phyloP scores from a whole-genome alignment of 2,797 vertebrate species.

The Falco berigora region DNA sequence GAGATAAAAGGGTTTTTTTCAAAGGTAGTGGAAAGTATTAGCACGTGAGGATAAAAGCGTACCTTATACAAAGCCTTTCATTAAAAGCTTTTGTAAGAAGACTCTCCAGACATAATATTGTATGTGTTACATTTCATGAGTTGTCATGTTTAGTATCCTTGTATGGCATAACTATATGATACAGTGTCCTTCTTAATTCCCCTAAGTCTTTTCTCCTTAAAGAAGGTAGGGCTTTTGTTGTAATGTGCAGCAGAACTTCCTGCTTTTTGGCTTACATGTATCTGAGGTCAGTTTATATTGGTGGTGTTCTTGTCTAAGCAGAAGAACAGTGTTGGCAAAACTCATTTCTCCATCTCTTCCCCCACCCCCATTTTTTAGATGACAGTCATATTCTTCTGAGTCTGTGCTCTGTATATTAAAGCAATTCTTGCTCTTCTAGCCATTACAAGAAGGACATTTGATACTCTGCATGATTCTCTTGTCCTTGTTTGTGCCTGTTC shows the following conservation, averaged over 20 bases:
- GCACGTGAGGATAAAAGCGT: background rate
- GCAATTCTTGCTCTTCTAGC: background rate
- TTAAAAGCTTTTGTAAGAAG: background rate
- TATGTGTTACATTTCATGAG: background rate
- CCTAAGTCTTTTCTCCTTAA: background rate
- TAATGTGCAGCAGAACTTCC: background rate
- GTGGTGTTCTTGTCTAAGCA: background rate
- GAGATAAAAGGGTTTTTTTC: background rate
- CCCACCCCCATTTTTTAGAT: background rate
- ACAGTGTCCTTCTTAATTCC: background rate
- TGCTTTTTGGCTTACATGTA: background rate
- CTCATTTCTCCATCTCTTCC: background rate
- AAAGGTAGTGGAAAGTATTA: background rate
- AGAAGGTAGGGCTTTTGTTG: background rate
- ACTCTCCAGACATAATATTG: accelerated
- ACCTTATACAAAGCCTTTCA: background rate
- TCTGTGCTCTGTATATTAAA: background rate
- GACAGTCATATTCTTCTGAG: background rate
- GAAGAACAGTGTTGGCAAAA: background rate
- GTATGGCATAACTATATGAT: background rate
- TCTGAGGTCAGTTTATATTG: conserved; percentile 19
- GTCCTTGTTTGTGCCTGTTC: background rate
- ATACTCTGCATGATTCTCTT: background rate
- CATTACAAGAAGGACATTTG: background rate
- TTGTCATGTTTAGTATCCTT: background rate